Evolutionary conservation across 2,113 vertebrate genomes (phyloP).

Genomic region (Ictidomys tridecemlineatus): DNA sequence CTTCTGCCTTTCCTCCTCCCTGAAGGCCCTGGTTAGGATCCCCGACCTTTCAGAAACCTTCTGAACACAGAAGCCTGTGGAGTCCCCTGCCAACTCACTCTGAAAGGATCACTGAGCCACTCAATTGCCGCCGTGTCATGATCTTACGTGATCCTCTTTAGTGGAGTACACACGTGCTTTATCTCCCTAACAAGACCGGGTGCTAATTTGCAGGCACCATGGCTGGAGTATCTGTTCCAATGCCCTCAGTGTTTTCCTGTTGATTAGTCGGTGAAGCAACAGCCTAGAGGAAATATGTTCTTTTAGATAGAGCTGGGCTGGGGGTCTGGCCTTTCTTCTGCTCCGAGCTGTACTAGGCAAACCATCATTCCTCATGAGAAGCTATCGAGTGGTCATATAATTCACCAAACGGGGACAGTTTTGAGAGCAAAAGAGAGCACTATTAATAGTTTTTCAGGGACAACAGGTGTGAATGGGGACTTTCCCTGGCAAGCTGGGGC

Average conservation of each 20-base stretch:
- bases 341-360: background rate
- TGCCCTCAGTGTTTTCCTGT: background rate
- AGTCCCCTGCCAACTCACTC: background rate
- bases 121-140: background rate
- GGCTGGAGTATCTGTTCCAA: background rate
- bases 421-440: background rate
- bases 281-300: conserved; percentile 57
- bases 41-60: background rate
- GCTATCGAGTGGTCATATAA: fast-evolving
- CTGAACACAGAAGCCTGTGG: background rate
- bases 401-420: background rate
- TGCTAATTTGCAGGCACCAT: background rate
- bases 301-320: conserved; percentile 23
- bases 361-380: fast-evolving
- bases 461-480: conserved; percentile 57
- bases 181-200: background rate
- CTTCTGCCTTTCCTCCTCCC: background rate
- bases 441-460: conserved; percentile 36
- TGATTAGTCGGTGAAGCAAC: conserved; percentile 59
- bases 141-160: background rate
- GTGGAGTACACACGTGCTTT: background rate
- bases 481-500: conserved; percentile 46
- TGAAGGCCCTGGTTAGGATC: background rate
- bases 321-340: background rate
- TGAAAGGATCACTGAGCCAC: background rate